Percentiles rank a stretch among this genome's conserved stretches.
Conservation (phyloP, 2,888 invertebrate genomes). For the Sycophila texana region DNA sequence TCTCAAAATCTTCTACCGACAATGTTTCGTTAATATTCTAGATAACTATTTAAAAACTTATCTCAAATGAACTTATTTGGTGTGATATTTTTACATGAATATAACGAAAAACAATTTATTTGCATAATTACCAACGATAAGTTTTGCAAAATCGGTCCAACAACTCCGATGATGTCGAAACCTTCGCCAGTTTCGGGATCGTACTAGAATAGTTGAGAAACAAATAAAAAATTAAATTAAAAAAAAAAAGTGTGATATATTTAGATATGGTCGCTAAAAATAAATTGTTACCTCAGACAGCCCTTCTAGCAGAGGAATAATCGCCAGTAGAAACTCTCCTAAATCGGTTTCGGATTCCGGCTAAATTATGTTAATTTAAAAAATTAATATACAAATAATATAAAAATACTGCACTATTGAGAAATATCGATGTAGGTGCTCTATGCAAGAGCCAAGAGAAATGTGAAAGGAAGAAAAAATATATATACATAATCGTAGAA, state of each 20-base stretch:
- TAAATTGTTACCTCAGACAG: constrained; percentile 67
- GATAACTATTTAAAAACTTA: too few species aligned
- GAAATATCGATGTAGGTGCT: not conserved
- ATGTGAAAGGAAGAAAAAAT: constrained; percentile 39
- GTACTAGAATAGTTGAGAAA: constrained; percentile 11
- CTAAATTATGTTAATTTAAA: constrained; percentile 58
- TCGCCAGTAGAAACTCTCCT: constrained; percentile 66
- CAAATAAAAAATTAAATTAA: too few species aligned
- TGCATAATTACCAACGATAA: constrained; percentile 57
- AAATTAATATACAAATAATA: constrained; percentile 42
- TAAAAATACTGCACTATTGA: too few species aligned
- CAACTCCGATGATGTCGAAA: constrained; percentile 61
- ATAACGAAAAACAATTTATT: not conserved
- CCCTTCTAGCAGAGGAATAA: constrained; percentile 68
- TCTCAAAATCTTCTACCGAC: too few species aligned
- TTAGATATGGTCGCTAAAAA: too few species aligned
- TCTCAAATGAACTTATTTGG: too few species aligned
- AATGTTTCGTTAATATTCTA: too few species aligned
- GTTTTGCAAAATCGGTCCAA: constrained; percentile 62
- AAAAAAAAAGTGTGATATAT: too few species aligned
- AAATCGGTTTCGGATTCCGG: constrained; percentile 70
- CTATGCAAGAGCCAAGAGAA: constrained; percentile 27
- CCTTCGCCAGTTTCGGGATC: constrained; percentile 60
- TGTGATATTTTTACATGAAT: not conserved
- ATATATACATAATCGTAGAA: constrained; percentile 35